phyloP scores from a whole-genome alignment of 1,140 invertebrate species.

The Chironomus striatipennis region DNA sequence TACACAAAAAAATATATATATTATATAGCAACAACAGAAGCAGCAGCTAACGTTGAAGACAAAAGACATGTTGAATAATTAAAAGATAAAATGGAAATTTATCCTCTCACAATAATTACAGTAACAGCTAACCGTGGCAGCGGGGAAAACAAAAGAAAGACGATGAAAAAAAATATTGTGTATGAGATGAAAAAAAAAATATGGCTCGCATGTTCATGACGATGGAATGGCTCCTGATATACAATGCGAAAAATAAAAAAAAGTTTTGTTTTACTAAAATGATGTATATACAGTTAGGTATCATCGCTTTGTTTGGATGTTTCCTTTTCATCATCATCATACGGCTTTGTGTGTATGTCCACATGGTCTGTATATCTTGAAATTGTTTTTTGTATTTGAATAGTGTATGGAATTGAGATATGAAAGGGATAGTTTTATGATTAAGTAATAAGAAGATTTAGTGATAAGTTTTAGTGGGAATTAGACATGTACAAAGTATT shows the following conservation, averaged over 20 bases:
- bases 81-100: constrained; percentile 19
- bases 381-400: too few relatives aligned
- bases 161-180: background rate
- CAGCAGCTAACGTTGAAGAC: background rate
- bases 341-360: too few relatives aligned
- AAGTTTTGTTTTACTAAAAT: background rate
- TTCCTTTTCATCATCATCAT: too few relatives aligned
- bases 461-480: too few relatives aligned
- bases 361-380: too few relatives aligned
- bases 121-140: background rate
- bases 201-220: background rate
- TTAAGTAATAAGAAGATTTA: too few relatives aligned
- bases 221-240: background rate
- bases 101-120: constrained; percentile 13
- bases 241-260: background rate
- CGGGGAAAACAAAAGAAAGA: background rate
- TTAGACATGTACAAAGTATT: too few relatives aligned
- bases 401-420: too few relatives aligned
- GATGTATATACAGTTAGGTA: background rate
- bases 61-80: constrained; percentile 23
- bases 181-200: background rate
- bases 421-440: too few relatives aligned
- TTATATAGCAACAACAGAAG: background rate
- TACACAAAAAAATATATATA: too few relatives aligned
- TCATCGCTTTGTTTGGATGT: background rate